Conservation (phyloP, 1,140 invertebrate genomes). For the Lasaia peninsularis region DNA sequence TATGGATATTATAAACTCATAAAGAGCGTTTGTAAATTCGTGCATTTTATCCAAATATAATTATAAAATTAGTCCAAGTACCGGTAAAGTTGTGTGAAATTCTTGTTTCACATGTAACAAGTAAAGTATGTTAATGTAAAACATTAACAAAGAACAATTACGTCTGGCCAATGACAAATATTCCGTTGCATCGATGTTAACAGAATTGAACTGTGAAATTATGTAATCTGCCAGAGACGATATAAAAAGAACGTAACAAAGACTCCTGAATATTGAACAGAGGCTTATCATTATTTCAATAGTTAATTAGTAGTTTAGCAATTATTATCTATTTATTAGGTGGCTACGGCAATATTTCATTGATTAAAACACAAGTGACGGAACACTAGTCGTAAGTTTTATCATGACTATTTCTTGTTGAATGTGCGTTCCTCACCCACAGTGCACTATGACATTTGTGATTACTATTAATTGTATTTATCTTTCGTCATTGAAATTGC, state of each 20-base stretch:
- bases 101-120: neutral
- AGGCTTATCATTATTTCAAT: neutral
- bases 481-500: constrained; percentile 5
- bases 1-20: too few relatives aligned
- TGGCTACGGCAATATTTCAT: neutral
- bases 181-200: too few relatives aligned
- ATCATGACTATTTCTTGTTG: neutral
- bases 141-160: too few relatives aligned
- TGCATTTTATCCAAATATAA: too few relatives aligned
- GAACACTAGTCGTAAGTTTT: neutral
- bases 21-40: too few relatives aligned
- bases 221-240: neutral
- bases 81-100: too few relatives aligned
- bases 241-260: neutral
- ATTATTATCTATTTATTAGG: neutral
- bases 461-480: neutral
- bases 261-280: neutral
- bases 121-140: neutral
- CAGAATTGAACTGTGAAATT: too few relatives aligned
- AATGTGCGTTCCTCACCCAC: neutral
- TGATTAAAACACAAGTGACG: neutral
- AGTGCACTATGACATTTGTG: neutral
- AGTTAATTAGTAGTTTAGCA: neutral
- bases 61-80: too few relatives aligned
- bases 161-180: too few relatives aligned